These are phyloP conservation scores for Ceyx cyanopectus DNA, from an alignment of 2,113 vertebrate species.

Conservation along the genomic window DNA sequence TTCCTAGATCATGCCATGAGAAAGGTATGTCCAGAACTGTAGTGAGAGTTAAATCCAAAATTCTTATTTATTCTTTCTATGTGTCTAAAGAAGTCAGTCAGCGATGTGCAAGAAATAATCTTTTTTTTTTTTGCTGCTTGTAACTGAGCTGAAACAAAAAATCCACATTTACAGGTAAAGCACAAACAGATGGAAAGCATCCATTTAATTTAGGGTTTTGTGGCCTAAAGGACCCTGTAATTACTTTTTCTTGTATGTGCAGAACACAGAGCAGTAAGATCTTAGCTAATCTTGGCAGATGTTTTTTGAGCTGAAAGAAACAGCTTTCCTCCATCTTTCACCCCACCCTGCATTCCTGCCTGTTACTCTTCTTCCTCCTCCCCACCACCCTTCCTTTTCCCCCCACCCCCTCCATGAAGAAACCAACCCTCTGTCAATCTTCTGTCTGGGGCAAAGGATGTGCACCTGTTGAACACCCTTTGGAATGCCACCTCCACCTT, in stretches of 20 bases:
- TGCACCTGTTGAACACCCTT: background rate
- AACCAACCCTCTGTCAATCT: constrained; percentile 1
- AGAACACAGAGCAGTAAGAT: background rate
- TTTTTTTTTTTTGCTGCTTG: background rate
- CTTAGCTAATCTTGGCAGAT: background rate
- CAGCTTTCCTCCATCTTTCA: background rate
- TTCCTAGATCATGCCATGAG: constrained; percentile 87
- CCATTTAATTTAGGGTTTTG: background rate
- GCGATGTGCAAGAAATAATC: background rate
- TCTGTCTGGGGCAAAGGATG: background rate
- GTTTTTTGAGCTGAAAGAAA: background rate
- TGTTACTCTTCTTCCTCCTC: constrained; percentile 13
- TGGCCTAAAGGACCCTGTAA: background rate
- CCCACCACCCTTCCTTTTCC: background rate
- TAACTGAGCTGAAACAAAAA: background rate
- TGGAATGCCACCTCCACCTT: constrained; percentile 18
- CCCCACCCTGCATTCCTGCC: background rate
- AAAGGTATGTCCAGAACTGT: constrained; percentile 78
- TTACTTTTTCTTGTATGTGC: background rate
- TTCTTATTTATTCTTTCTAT: background rate
- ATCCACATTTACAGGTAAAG: background rate
- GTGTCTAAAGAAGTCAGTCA: background rate
- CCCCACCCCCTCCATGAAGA: background rate
- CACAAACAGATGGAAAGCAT: background rate
- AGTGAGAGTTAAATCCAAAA: background rate